Evolutionary conservation across 2,113 vertebrate genomes (phyloP), one percentile per base, ranked within the genome.

Genomic region (Calyptomena viridis): DNA sequence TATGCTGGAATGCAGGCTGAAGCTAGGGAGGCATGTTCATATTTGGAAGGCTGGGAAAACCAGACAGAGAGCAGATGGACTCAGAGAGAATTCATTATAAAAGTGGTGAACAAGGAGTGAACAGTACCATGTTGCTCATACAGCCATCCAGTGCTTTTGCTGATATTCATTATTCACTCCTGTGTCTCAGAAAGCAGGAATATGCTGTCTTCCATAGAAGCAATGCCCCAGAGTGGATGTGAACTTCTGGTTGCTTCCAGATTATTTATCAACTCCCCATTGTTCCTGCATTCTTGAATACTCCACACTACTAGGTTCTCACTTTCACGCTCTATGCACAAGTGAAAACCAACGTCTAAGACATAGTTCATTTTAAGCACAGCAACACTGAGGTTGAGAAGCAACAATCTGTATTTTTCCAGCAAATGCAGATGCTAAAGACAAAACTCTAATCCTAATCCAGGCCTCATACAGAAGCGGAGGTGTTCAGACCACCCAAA

Each of bases 401-500:
- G 28, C 0, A 3, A 37, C 2, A 2, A 31, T 21, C n/a, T n/a
- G 5, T 42, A 20, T 30, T 47, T 59, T 79, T 81, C 49, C 62
- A 77, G 33, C 35, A 82, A 66, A 80, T 40, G 20, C 6, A 81
- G 33, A 33, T 35, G 24, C 67, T 90, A 40, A 84, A 55, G 49
- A 33, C 20, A 87, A 75, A 88, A 3, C 24, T 74, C 27, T 35
- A 83, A 33, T 44, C 33, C 52, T 77, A 77, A 74, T 85, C 37
- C 42, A 52, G 35, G 69, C n/a, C 18, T 35, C 10, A 3, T 35
- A 28, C 33, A 85, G 49, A 50, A 67, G 14, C 2, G 0, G 42
- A 66, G 46, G 42, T 77, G 63, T 69, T 90, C 72, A 93, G 88
- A 77, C 85, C 92, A 96, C 92, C 71, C 92, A 94, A 53, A 79